Percentiles rank a stretch among this genome's conserved stretches.
phyloP scores from a whole-genome alignment of 2,113 vertebrate species.

The Prochilodus magdalenae region DNA sequence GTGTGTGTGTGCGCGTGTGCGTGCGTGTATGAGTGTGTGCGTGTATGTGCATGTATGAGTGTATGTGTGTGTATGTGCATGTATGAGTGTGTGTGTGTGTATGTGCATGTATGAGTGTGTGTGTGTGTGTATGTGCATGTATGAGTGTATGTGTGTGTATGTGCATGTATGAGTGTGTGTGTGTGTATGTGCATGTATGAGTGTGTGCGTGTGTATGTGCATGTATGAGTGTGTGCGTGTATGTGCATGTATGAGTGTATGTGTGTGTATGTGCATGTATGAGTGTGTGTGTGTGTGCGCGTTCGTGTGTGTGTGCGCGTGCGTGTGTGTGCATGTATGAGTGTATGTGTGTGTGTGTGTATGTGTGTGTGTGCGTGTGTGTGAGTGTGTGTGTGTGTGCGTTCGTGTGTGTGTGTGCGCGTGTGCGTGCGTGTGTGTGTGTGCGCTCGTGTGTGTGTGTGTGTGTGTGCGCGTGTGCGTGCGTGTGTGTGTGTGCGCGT shows the following conservation, averaged over 20 bases:
- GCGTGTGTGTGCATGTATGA: not conserved
- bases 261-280: not conserved
- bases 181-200: too few species aligned
- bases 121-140: not conserved
- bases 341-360: too few species aligned
- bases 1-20: not conserved
- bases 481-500: not conserved
- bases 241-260: not conserved
- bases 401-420: not conserved
- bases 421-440: not conserved
- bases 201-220: too few species aligned
- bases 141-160: not conserved
- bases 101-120: too few species aligned
- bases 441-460: not conserved
- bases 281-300: too few species aligned
- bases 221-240: not conserved
- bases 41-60: too few species aligned
- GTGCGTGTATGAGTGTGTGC: not conserved
- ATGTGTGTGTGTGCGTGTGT: not conserved
- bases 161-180: not conserved
- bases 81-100: not conserved
- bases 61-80: not conserved
- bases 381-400: not conserved
- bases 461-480: not conserved
- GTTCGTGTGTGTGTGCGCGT: not conserved